phyloP scores from a whole-genome alignment of 1,140 invertebrate species.

The Drosophila albomicans region DNA sequence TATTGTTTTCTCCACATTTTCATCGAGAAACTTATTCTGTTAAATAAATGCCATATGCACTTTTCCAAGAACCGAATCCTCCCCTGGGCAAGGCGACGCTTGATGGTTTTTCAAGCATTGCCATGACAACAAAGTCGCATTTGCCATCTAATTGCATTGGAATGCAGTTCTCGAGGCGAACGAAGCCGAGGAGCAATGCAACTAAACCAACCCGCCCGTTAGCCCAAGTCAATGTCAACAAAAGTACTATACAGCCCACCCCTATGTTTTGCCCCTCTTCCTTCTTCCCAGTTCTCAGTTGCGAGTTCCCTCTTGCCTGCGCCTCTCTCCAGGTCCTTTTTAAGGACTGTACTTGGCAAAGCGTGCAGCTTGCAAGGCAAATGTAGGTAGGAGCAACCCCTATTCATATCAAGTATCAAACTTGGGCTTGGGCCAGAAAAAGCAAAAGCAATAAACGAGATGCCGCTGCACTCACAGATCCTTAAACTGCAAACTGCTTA shows the following conservation, averaged over 20 bases:
- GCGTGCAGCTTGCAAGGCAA: slow-evolving; percentile 70
- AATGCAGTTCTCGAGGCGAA: slow-evolving; percentile 57
- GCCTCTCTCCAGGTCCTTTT: slow-evolving; percentile 11
- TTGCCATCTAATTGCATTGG: slow-evolving; percentile 67
- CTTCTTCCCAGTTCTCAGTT: slow-evolving; percentile 8
- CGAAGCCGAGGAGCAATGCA: background rate
- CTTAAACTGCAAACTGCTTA: background rate
- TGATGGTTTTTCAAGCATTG: slow-evolving; percentile 25
- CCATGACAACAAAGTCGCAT: slow-evolving; percentile 48
- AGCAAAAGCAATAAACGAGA: slow-evolving; percentile 9
- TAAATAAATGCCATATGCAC: slow-evolving; percentile 53
- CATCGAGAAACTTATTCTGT: background rate
- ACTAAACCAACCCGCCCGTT: slow-evolving; percentile 41
- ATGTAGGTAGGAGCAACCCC: slow-evolving; percentile 47
- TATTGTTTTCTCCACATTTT: background rate
- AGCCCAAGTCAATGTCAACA: slow-evolving; percentile 74
- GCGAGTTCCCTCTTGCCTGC: slow-evolving; percentile 34
- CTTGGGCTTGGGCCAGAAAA: slow-evolving; percentile 40
- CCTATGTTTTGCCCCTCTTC: slow-evolving; percentile 23
- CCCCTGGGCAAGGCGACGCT: slow-evolving; percentile 44
- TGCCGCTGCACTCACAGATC: slow-evolving; percentile 57
- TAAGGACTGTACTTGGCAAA: slow-evolving; percentile 61
- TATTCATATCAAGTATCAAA: slow-evolving; percentile 40
- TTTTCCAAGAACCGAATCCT: slow-evolving; percentile 73
- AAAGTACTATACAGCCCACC: slow-evolving; percentile 46